Evolutionary conservation across 2,797 vertebrate species (phyloP).

Genomic region (Pygocentrus nattereri): DNA sequence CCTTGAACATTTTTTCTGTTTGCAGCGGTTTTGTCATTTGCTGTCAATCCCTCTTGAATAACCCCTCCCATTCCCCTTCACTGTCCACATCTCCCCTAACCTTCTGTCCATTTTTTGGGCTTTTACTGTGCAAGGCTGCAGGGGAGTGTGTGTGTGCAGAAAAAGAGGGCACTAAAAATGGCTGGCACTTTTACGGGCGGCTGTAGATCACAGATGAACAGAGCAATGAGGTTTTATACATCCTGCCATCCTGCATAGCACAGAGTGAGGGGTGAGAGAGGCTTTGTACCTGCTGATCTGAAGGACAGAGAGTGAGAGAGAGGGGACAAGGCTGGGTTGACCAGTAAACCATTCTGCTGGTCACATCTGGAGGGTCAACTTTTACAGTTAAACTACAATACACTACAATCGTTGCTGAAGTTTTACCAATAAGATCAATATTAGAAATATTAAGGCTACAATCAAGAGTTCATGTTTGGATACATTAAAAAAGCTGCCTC

Average conservation of each 20-base stretch:
- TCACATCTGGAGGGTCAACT: not conserved
- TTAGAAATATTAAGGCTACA: no score
- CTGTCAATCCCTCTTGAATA: constrained; percentile 48
- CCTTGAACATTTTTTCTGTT: constrained; percentile 72
- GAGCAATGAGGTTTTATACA: constrained; percentile 48
- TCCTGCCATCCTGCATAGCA: constrained; percentile 12
- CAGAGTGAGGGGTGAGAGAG: not conserved
- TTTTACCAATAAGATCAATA: no score
- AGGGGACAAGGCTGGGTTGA: not conserved
- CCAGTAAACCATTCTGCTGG: not conserved
- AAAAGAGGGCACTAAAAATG: constrained; percentile 57
- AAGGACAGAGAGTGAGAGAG: constrained; percentile 14
- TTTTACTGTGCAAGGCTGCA: constrained; percentile 40
- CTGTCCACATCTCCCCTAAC: constrained; percentile 22
- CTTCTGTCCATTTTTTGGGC: constrained; percentile 19
- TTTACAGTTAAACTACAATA: no score
- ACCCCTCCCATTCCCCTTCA: constrained; percentile 8
- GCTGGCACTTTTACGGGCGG: constrained; percentile 62
- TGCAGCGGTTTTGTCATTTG: constrained; percentile 63
- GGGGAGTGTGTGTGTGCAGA: constrained; percentile 40
- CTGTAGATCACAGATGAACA: constrained; percentile 56
- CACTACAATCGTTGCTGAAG: no score
- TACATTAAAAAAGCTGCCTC: constrained; percentile 2
- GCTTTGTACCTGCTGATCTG: constrained; percentile 1
- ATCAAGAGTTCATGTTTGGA: not conserved